phyloP scores from a whole-genome alignment of 2,797 vertebrate genomes.

The Artibeus lituratus region DNA sequence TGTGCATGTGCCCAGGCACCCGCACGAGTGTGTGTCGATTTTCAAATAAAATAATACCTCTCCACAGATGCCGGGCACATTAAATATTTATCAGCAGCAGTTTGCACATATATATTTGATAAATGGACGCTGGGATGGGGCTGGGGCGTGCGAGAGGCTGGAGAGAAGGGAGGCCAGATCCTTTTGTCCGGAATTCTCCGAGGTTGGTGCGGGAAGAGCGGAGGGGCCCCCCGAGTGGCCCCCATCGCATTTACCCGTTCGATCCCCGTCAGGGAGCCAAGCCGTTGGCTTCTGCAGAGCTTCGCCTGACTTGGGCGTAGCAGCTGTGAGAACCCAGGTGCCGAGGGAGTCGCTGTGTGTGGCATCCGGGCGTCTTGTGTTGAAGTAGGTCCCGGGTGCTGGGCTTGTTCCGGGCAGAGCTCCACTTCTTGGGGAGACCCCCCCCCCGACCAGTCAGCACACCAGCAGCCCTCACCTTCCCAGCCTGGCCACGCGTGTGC shows the following conservation, averaged over 20 bases:
- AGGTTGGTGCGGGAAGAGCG: background rate
- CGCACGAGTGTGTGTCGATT: constrained; percentile 61
- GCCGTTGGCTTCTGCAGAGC: background rate
- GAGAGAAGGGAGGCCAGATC: background rate
- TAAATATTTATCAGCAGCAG: constrained; percentile 83
- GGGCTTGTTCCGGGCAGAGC: background rate
- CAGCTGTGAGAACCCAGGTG: background rate
- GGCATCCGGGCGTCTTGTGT: accelerated
- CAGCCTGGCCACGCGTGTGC: accelerated
- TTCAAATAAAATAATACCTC: constrained; percentile 79
- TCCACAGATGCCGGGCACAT: constrained; percentile 70
- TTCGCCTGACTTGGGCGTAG: background rate
- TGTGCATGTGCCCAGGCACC: background rate
- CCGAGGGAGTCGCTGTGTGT: background rate
- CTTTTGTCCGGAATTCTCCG: constrained; percentile 64
- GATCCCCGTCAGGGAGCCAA: background rate
- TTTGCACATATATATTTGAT: constrained; percentile 75
- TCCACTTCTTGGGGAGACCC: accelerated
- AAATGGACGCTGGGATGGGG: constrained; percentile 55
- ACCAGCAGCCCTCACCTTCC: background rate
- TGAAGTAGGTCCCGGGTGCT: accelerated
- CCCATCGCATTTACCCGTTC: background rate
- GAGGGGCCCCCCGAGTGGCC: background rate
- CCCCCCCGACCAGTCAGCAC: accelerated
- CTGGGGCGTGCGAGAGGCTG: background rate